These are phyloP conservation scores for Cepaea nemoralis DNA, from an alignment of 1,140 invertebrate genomes.

Conservation along the genomic window DNA sequence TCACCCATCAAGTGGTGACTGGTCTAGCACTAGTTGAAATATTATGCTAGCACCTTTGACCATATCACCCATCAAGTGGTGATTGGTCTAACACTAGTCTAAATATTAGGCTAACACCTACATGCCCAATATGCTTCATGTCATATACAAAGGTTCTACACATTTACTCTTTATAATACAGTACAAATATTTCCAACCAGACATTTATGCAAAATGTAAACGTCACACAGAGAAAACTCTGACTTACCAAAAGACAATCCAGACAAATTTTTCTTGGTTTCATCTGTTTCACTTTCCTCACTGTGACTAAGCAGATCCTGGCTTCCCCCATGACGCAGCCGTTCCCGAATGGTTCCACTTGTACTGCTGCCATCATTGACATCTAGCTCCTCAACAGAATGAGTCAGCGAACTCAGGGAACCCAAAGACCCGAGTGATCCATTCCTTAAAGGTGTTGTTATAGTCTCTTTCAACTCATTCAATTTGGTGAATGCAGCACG, in stretches of 20 bases:
- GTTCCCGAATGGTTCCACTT: conserved; percentile 31
- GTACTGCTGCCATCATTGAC: conserved; percentile 39
- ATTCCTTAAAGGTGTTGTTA: conserved; percentile 71
- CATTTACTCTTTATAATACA: no score
- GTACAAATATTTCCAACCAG: no score
- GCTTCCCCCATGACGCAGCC: conserved; percentile 34
- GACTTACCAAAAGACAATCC: conserved; percentile 39
- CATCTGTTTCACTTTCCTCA: conserved; percentile 41
- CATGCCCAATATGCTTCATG: no score
- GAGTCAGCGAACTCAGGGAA: conserved; percentile 1
- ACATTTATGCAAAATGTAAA: no score
- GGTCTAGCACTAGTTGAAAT: no score
- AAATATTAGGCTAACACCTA: no score
- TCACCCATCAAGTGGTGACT: no score
- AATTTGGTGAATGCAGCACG: conserved; percentile 85
- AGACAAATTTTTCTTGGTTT: conserved; percentile 38
- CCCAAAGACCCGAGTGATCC: conserved; percentile 54
- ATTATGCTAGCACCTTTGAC: no score
- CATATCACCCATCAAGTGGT: no score
- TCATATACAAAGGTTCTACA: no score
- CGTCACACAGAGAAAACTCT: neutral
- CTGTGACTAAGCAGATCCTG: conserved; percentile 43
- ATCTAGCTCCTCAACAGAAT: conserved; percentile 47
- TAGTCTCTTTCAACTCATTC: conserved; percentile 92
- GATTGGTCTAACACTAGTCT: no score